phyloP scores from a whole-genome alignment of 2,113 vertebrate genomes.

The Planiliza haematocheilus region DNA sequence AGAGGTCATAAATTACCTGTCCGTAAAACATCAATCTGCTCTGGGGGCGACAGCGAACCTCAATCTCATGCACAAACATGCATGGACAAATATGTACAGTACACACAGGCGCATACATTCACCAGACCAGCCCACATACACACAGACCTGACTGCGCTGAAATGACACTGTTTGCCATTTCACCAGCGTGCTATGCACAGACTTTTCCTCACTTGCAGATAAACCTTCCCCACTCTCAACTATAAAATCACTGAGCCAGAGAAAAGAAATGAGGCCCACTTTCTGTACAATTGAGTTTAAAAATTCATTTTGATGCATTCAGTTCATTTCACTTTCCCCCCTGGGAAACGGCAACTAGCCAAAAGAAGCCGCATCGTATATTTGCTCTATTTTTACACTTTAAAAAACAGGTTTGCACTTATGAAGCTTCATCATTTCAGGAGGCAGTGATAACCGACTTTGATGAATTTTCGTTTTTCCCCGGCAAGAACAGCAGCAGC shows the following conservation, averaged over 20 bases:
- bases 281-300: slow-evolving; percentile 36
- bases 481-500: slow-evolving; percentile 65
- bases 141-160: slow-evolving; percentile 20
- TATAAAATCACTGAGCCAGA: slow-evolving; percentile 12
- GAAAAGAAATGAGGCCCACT: slow-evolving; percentile 35
- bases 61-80: slow-evolving; percentile 58
- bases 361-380: slow-evolving; percentile 3
- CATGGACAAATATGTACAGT: slow-evolving; percentile 55
- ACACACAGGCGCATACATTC: slow-evolving; percentile 46
- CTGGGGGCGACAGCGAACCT: slow-evolving; percentile 52
- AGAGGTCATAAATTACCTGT: slow-evolving; percentile 83
- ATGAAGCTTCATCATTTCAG: slow-evolving; percentile 49
- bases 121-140: not conserved
- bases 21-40: slow-evolving; percentile 77
- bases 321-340: slow-evolving; percentile 52
- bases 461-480: slow-evolving; percentile 74
- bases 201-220: slow-evolving; percentile 46
- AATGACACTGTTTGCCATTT: slow-evolving; percentile 47
- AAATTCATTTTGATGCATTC: slow-evolving; percentile 57
- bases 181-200: slow-evolving; percentile 15
- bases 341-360: slow-evolving; percentile 24
- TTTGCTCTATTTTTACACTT: slow-evolving; percentile 60
- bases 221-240: slow-evolving; percentile 27
- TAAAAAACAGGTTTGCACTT: slow-evolving; percentile 36
- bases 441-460: slow-evolving; percentile 55